Evolutionary conservation across 2,888 invertebrate species (phyloP).

Genomic region (Heteropelma amictum): DNA sequence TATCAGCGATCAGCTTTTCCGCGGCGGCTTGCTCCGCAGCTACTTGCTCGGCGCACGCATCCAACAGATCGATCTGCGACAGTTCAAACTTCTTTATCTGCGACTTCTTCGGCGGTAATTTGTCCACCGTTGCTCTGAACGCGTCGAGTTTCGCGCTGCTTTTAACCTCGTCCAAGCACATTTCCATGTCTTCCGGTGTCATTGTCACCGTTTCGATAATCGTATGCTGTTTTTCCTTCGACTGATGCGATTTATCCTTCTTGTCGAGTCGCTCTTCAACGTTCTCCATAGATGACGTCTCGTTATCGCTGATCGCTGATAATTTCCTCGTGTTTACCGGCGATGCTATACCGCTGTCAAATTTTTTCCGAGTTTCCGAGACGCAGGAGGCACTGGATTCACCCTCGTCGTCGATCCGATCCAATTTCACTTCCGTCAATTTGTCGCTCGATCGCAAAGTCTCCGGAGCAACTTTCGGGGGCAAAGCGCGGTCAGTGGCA

Average conservation of each 20-base stretch:
- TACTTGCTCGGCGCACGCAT: slow-evolving; percentile 51
- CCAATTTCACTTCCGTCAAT: not conserved
- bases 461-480: not conserved
- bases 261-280: slow-evolving; percentile 1
- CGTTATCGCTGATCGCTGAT: slow-evolving; percentile 28
- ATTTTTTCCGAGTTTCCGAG: slow-evolving; percentile 35
- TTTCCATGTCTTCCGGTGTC: slow-evolving; percentile 32
- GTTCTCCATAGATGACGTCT: not conserved
- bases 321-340: slow-evolving; percentile 41
- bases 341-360: slow-evolving; percentile 32
- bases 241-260: slow-evolving; percentile 13
- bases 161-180: slow-evolving; percentile 25
- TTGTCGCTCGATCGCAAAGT: slow-evolving; percentile 1
- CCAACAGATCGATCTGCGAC: slow-evolving; percentile 70
- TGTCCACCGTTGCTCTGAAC: slow-evolving; percentile 56
- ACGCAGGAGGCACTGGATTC: slow-evolving; percentile 20
- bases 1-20: slow-evolving; percentile 22
- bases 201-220: not conserved
- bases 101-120: slow-evolving; percentile 73
- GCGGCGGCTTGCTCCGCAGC: slow-evolving; percentile 29
- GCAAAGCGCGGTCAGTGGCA: not conserved
- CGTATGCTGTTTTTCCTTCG: not conserved
- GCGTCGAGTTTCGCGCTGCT: slow-evolving; percentile 38
- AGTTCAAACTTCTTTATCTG: slow-evolving; percentile 76
- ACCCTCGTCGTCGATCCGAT: not conserved